Conservation (phyloP, 2,888 invertebrate species). For the Melinopterus prodromus region DNA sequence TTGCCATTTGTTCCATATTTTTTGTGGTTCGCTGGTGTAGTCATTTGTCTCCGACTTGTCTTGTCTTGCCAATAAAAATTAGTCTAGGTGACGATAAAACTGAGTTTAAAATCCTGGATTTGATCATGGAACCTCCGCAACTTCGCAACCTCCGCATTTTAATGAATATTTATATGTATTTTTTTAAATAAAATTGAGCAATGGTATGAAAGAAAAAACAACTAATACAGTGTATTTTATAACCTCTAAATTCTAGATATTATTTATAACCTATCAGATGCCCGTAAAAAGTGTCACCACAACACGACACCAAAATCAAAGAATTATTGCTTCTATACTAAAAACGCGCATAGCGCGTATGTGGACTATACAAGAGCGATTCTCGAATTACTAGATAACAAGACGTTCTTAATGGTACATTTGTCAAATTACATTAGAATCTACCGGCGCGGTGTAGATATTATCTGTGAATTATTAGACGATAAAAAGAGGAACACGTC, state of each 20-base stretch:
- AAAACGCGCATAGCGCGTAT: constrained; percentile 13
- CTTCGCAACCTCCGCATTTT: too few relatives aligned
- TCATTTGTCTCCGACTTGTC: too few relatives aligned
- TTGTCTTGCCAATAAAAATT: too few relatives aligned
- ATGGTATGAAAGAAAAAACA: background rate
- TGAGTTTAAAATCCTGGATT: too few relatives aligned
- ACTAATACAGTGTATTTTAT: background rate
- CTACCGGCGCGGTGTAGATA: constrained; percentile 21
- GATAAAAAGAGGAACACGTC: constrained; percentile 31
- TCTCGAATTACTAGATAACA: background rate
- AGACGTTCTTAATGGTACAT: constrained; percentile 21
- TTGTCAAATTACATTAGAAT: constrained; percentile 22
- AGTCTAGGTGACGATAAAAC: too few relatives aligned
- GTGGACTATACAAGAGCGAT: background rate
- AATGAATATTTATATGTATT: background rate
- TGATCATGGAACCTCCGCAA: too few relatives aligned
- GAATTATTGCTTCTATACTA: constrained; percentile 17
- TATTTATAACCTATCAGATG: background rate
- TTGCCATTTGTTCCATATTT: too few relatives aligned
- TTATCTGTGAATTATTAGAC: constrained; percentile 30
- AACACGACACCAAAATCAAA: background rate
- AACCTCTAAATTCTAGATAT: background rate
- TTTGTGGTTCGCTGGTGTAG: too few relatives aligned
- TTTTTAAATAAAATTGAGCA: background rate
- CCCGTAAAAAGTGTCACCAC: constrained; percentile 4